A percentile compares a stretch with the other conserved stretches of the same genome.
Evolutionary conservation across 2,113 vertebrate genomes (phyloP).

Genomic region (Anhinga anhinga): DNA sequence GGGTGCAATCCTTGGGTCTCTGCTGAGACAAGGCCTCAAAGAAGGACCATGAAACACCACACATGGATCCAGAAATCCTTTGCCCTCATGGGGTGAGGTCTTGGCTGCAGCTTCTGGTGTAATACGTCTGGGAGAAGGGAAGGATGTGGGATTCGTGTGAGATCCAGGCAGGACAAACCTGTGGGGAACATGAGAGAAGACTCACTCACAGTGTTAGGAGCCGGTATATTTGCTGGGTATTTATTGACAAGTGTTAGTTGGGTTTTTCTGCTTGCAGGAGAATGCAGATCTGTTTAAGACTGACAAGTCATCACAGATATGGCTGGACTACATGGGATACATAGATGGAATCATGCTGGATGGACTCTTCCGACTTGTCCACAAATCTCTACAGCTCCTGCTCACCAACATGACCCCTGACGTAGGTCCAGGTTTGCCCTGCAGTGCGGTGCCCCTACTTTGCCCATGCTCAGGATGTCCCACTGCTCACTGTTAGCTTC

Average conservation of each 20-base stretch:
- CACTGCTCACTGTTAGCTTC: accelerated
- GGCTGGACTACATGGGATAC: constrained; percentile 70
- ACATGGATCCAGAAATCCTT: accelerated
- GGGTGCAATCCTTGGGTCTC: neutral
- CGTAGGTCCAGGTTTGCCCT: neutral
- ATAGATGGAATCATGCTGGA: constrained; percentile 68
- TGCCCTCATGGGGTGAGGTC: neutral
- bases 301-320: neutral
- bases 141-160: accelerated
- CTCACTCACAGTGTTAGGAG: neutral
- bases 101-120: neutral
- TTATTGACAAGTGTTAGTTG: accelerated
- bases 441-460: neutral
- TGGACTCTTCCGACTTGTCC: constrained; percentile 65
- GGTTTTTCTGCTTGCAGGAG: constrained; percentile 65
- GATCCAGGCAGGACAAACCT: neutral
- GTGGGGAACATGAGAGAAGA: accelerated
- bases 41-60: too few species aligned
- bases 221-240: accelerated
- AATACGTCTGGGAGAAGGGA: neutral
- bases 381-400: constrained; percentile 71
- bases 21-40: accelerated
- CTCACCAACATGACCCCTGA: constrained; percentile 71
- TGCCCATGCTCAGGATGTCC: accelerated
- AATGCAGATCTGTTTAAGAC: constrained; percentile 72